Base-by-base conservation (phyloP, 1,140 invertebrate species). In the Drosophila santomea region DNA sequence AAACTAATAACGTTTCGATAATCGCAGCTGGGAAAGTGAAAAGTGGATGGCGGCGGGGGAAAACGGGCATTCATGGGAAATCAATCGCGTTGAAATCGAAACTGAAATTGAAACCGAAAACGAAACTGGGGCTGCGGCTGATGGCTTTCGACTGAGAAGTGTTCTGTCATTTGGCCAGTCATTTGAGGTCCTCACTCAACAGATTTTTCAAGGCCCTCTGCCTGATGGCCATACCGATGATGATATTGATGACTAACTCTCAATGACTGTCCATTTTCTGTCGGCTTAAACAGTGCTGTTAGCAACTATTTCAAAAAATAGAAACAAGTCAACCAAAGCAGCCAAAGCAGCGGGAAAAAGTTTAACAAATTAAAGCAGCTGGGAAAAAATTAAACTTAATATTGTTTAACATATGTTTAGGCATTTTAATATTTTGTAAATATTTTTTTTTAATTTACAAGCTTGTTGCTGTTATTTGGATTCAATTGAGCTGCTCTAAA, bases 1-100 rank as follows among this genome's bases (percentile, higher is more conserved):
- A 72, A 85, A 85, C 81, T 84, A 84, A 84, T 78, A 85, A 77
- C 67, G 62, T 68, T 73, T 57, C 58, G 66, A 80, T 83, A 80
- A 80, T 75, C 75, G 55, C 57, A 28, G n/a, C 20, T 50, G 64
- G 47, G 32, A 41, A 71, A 32, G 41, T 23, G 20, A 43, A 57
- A 64, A 35, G 20, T 14, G 36, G 5, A 10, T 0, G 32, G 32
- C 7, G 14, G 15, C 17, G 35, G 45, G 35, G 48, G 67, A 79
- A 79, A 62, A 39, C 36, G 57, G 58, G 56, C 77, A 73, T 74
- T 80, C 73, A 80, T 54, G 20, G 74, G 44, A 78, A 75, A 81
- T 85, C 78, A 73, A 78, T 78, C 56, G 74, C 79, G 71, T 57
- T 80, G 64, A 75, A 78, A 86, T 80, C 51, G 71, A 67, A 79